phyloP scores from a whole-genome alignment of 2,888 invertebrate genomes.

The Meteorus cinctellus region DNA sequence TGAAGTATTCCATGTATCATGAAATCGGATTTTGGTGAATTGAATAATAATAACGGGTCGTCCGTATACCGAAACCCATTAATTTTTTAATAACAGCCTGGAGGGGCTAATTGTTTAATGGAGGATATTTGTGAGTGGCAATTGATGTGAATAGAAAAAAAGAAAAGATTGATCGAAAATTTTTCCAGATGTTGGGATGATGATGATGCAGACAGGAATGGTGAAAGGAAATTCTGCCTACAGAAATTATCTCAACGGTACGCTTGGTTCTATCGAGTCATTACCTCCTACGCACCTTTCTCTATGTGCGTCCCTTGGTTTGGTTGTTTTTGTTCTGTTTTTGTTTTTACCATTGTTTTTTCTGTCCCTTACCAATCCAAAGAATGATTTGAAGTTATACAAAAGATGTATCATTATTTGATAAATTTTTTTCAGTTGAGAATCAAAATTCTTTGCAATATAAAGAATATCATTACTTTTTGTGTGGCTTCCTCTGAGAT shows the following conservation, averaged over 20 bases:
- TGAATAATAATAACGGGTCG: not conserved
- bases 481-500: not conserved
- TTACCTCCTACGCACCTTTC: slow-evolving; percentile 49
- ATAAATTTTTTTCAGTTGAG: not conserved
- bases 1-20: slow-evolving; percentile 7
- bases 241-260: slow-evolving; percentile 87
- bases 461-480: not conserved
- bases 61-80: slow-evolving; percentile 42
- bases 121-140: not conserved
- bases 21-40: slow-evolving; percentile 23
- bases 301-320: not conserved
- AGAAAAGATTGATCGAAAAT: slow-evolving; percentile 62
- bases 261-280: slow-evolving; percentile 74
- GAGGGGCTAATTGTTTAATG: not conserved
- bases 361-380: not conserved
- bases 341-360: not conserved
- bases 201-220: slow-evolving; percentile 97
- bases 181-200: slow-evolving; percentile 97
- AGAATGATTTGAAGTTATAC: not conserved
- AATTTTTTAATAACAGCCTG: slow-evolving; percentile 32
- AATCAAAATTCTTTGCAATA: not conserved
- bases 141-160: not conserved
- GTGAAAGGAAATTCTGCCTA: slow-evolving; percentile 90
- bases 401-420: not conserved
- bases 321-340: not conserved